phyloP scores from a whole-genome alignment of 2,888 invertebrate species.

The Ophioninae sp. region DNA sequence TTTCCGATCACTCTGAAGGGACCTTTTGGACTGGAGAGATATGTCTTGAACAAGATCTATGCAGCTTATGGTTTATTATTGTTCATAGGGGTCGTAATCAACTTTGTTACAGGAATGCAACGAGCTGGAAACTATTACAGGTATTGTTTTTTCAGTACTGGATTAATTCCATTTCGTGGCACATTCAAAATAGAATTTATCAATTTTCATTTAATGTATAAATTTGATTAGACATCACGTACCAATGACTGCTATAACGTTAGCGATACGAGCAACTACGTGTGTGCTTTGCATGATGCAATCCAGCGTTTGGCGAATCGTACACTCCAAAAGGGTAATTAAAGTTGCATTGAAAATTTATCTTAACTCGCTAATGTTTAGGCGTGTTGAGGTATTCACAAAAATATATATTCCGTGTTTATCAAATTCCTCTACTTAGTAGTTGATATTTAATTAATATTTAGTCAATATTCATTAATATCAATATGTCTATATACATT shows the following conservation, averaged over 20 bases:
- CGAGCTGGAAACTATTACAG: background rate
- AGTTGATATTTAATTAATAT: no score
- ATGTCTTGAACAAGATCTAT: slow-evolving; percentile 45
- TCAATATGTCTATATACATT: no score
- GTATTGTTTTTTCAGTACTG: background rate
- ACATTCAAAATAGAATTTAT: background rate
- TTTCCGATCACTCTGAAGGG: slow-evolving; percentile 47
- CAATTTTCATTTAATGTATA: no score
- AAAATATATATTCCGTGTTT: no score
- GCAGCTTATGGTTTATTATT: slow-evolving; percentile 18
- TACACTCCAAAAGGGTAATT: slow-evolving; percentile 47
- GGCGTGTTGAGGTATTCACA: background rate
- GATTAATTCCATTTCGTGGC: no score
- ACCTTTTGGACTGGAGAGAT: slow-evolving; percentile 31
- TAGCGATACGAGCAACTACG: slow-evolving; percentile 38
- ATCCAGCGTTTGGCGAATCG: slow-evolving; percentile 37
- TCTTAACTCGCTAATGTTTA: background rate
- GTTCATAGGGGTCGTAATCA: background rate
- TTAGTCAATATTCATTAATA: no score
- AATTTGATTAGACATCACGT: slow-evolving; percentile 1
- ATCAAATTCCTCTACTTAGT: no score
- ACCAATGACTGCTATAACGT: slow-evolving; percentile 24
- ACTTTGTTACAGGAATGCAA: background rate
- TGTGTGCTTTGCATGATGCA: slow-evolving; percentile 40
- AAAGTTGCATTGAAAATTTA: background rate